A percentile compares a stretch with the other conserved stretches of the same genome.
phyloP scores from a whole-genome alignment of 2,888 invertebrate genomes.

The Lacanobia wlatinum region DNA sequence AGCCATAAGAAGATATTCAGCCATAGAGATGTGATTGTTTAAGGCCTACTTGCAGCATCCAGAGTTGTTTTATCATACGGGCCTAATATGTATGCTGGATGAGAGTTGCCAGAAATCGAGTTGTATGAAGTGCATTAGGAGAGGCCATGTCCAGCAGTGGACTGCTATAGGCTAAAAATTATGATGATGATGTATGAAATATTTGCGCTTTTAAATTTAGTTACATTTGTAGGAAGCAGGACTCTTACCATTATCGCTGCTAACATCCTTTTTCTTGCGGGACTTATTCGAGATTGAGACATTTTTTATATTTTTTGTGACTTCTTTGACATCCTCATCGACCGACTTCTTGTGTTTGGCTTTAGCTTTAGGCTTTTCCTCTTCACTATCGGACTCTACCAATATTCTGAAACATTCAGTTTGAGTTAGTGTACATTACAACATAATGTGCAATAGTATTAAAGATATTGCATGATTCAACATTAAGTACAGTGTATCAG shows the following conservation, averaged over 20 bases:
- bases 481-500: background rate
- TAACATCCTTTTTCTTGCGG: slow-evolving; percentile 85
- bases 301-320: slow-evolving; percentile 91
- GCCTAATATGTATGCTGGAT: too few species aligned
- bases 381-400: slow-evolving; percentile 87
- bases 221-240: background rate
- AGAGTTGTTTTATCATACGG: too few species aligned
- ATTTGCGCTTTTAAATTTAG: background rate
- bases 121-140: too few species aligned
- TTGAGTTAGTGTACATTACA: slow-evolving; percentile 10
- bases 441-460: slow-evolving; percentile 21
- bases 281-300: slow-evolving; percentile 90
- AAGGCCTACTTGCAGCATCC: too few species aligned
- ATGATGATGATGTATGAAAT: too few species aligned
- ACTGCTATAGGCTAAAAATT: too few species aligned
- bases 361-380: slow-evolving; percentile 87
- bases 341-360: slow-evolving; percentile 88
- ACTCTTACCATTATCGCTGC: slow-evolving; percentile 83
- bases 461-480: background rate
- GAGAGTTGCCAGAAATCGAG: too few species aligned
- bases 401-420: slow-evolving; percentile 72
- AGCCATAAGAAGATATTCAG: too few species aligned
- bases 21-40: too few species aligned
- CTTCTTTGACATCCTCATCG: slow-evolving; percentile 87
- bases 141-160: too few species aligned